A percentile compares a stretch with the other conserved stretches of the same genome.
Evolutionary conservation across 2,797 vertebrate genomes (phyloP).

Genomic region (Lepidocolaptes lacrymiger): DNA sequence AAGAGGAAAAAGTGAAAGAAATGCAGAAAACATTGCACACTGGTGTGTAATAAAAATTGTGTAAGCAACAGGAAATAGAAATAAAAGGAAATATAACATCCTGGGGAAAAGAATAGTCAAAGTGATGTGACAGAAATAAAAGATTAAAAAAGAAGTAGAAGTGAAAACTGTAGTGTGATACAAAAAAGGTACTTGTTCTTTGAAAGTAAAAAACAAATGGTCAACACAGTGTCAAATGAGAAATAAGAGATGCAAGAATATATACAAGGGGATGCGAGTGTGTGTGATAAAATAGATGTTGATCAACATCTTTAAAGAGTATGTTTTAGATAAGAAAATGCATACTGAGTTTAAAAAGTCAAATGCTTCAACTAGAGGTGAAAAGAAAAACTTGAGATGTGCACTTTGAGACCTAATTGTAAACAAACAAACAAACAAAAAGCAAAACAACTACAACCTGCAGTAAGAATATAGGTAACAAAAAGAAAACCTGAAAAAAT

Average conservation of each 20-base stretch:
- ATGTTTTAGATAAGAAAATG: background rate
- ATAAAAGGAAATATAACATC: background rate
- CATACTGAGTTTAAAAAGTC: background rate
- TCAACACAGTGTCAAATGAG: background rate
- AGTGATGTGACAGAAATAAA: background rate
- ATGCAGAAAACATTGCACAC: background rate
- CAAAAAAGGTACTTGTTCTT: background rate
- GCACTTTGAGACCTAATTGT: background rate
- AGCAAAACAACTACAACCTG: accelerated
- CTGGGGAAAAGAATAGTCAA: background rate
- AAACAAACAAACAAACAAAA: background rate
- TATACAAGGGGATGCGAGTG: background rate
- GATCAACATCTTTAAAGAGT: background rate
- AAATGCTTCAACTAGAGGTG: background rate
- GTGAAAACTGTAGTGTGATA: background rate
- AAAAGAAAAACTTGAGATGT: background rate
- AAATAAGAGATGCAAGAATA: background rate
- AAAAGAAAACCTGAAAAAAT: background rate
- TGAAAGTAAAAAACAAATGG: background rate
- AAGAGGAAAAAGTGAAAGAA: background rate
- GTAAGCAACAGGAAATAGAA: background rate
- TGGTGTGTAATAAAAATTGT: background rate
- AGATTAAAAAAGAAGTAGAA: background rate
- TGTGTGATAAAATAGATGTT: background rate
- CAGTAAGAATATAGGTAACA: background rate